A percentile compares a stretch with the other conserved stretches of the same genome.
Conservation (phyloP, 2,113 vertebrate species). For the Seriola dumerili region DNA sequence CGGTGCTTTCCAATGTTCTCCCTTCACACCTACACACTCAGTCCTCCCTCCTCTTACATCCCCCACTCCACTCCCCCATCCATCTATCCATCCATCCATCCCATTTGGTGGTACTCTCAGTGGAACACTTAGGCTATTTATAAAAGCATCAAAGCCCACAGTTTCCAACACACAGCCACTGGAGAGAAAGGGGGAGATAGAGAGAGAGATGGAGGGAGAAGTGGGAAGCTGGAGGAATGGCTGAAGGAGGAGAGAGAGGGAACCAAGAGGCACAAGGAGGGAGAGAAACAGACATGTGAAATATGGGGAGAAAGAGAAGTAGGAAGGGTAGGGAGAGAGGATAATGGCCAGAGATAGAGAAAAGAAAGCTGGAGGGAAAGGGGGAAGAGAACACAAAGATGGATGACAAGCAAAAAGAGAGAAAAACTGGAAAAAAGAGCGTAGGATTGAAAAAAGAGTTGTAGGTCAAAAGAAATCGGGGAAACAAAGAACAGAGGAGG, state of each 20-base stretch:
- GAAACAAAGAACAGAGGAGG: conserved; percentile 16
- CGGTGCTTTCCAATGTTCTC: conserved; percentile 49
- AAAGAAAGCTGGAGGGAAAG: not conserved
- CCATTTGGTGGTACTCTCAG: conserved; percentile 71
- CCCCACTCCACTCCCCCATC: conserved; percentile 31
- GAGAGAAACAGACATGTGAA: not conserved
- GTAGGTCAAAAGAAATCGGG: conserved; percentile 22
- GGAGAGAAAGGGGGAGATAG: conserved; percentile 43
- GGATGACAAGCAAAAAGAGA: not conserved
- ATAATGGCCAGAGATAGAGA: not conserved
- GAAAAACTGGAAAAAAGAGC: not conserved
- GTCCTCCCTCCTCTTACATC: conserved; percentile 31
- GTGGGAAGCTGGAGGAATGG: conserved; percentile 16
- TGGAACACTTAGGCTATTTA: conserved; percentile 80
- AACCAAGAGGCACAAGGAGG: not conserved
- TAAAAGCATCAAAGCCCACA: conserved; percentile 81
- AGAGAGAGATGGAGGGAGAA: conserved; percentile 1
- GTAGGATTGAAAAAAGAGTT: not conserved
- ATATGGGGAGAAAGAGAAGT: not conserved
- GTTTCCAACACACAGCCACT: conserved; percentile 67
- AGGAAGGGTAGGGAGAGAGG: not conserved
- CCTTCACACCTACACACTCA: conserved; percentile 64
- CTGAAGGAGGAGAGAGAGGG: conserved; percentile 4
- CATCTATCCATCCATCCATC: conserved; percentile 60
- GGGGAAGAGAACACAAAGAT: not conserved